Conservation (phyloP, 2,113 vertebrate species). For the Tylochromis polylepis region DNA sequence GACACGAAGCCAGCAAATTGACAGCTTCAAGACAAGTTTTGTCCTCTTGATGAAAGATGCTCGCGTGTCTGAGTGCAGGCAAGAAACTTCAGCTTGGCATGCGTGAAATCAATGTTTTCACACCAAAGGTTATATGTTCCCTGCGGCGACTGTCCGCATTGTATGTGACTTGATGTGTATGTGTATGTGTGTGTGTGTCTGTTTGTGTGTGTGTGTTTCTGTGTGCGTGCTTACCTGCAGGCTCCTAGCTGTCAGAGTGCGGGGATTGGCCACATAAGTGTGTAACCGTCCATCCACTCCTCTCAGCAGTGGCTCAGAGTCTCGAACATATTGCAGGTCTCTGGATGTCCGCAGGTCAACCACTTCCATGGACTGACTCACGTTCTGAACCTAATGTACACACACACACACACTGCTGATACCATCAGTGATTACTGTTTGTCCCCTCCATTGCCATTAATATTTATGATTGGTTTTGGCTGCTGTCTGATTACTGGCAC, state of each 20-base stretch:
- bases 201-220: neutral
- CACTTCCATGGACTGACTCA: slow-evolving; percentile 94
- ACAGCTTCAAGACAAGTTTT: slow-evolving; percentile 32
- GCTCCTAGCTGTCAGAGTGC: slow-evolving; percentile 75
- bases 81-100: slow-evolving; percentile 36
- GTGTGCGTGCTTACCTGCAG: slow-evolving; percentile 78
- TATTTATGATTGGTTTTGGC: neutral
- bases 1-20: slow-evolving; percentile 5
- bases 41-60: slow-evolving; percentile 17
- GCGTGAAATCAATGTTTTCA: slow-evolving; percentile 66
- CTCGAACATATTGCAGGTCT: slow-evolving; percentile 92
- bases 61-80: slow-evolving; percentile 17
- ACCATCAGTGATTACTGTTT: neutral
- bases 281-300: slow-evolving; percentile 87
- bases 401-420: neutral
- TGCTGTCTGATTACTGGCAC: neutral
- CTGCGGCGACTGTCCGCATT: slow-evolving; percentile 12
- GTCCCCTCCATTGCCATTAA: neutral
- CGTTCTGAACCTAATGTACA: slow-evolving; percentile 86
- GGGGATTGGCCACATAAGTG: slow-evolving; percentile 81
- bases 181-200: neutral
- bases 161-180: neutral
- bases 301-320: slow-evolving; percentile 90
- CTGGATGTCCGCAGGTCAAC: slow-evolving; percentile 89
- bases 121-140: slow-evolving; percentile 50